Base-by-base conservation (phyloP, 2,113 vertebrate species). In the Pollimyrus isidori region DNA sequence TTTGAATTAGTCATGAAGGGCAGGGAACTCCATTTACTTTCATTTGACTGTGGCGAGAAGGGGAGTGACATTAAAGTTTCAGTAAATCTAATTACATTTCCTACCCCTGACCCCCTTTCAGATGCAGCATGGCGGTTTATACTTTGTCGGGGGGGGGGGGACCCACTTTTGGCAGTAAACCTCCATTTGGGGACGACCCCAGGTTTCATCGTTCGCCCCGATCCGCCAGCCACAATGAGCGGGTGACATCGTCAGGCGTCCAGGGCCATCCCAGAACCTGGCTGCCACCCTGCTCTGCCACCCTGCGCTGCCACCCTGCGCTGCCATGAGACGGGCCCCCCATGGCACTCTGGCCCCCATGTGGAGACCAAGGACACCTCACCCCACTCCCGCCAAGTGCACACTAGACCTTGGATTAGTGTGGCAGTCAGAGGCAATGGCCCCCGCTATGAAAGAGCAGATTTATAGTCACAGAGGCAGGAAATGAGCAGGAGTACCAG, bases 1-100 rank as follows among this genome's bases (percentile, higher is more conserved):
- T 76, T n/a, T 90, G 21, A 90, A 90, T 89, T 89, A 87, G 46
- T 89, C 76, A 87, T 89, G 89, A 69, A 48, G 15, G 23, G n/a
- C 23, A n/a, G 21, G 26, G 53, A 76, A 58, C 39, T 88, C 69
- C 48, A 87, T 90, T 90, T 87, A 58, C 86, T 88, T 83, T 56
- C 65, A 88, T 62, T 88, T 88, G 82, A 90, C 86, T 88, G 39
- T 19, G 19, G 69, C 3, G 58, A 45, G 19, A 62, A 10, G 50
- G 26, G 10, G 39, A 30, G 50, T 45, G 46, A 62, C 69, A 65
- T 90, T 82, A 88, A 88, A 90, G 69, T 88, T 80, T 88, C 50
- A 53, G 48, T 19, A 42, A 76, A 83, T 56, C 26, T 83, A 89
- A 89, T 89, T 89, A 89, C 17, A 89, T 89, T 73, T 46, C 17